These are phyloP conservation scores for Nymphalis c-album DNA, from an alignment of 2,888 invertebrate species.

Conservation along the genomic window DNA sequence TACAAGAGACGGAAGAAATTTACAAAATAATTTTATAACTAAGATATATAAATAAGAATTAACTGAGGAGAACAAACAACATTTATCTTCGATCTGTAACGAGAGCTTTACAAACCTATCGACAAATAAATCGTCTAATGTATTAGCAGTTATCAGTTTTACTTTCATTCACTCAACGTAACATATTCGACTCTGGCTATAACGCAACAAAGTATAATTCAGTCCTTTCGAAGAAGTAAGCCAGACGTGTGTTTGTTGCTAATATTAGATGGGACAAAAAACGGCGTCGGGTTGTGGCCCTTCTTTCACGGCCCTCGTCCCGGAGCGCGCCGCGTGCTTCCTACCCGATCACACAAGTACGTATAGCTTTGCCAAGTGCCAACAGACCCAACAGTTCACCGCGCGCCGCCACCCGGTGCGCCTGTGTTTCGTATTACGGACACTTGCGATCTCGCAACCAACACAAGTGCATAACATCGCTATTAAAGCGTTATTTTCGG, in stretches of 20 bases:
- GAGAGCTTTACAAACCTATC: neutral
- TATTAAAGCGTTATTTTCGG: slow-evolving; percentile 56
- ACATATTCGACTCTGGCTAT: slow-evolving; percentile 31
- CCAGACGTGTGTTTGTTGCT: slow-evolving; percentile 66
- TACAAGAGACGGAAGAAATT: no score
- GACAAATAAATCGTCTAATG: slow-evolving; percentile 22
- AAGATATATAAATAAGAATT: no score
- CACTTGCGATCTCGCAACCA: slow-evolving; percentile 52
- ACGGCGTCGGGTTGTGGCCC: slow-evolving; percentile 67
- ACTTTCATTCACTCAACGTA: slow-evolving; percentile 31
- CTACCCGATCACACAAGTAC: slow-evolving; percentile 41
- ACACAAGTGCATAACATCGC: slow-evolving; percentile 56
- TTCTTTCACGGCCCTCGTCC: slow-evolving; percentile 67
- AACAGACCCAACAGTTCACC: slow-evolving; percentile 54
- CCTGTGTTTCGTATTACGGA: slow-evolving; percentile 51
- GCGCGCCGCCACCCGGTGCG: slow-evolving; percentile 60
- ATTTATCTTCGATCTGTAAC: neutral
- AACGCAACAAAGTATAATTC: slow-evolving; percentile 37
- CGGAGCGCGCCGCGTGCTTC: slow-evolving; percentile 48
- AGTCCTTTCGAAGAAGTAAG: slow-evolving; percentile 54
- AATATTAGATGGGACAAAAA: slow-evolving; percentile 75
- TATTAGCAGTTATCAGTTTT: slow-evolving; percentile 31
- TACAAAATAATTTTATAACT: no score
- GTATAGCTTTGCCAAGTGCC: slow-evolving; percentile 39
- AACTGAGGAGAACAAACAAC: neutral